A percentile compares a stretch with the other conserved stretches of the same genome.
These are phyloP conservation scores for Rallus limicola DNA, from an alignment of 2,113 vertebrate genomes.

Conservation along the genomic window DNA sequence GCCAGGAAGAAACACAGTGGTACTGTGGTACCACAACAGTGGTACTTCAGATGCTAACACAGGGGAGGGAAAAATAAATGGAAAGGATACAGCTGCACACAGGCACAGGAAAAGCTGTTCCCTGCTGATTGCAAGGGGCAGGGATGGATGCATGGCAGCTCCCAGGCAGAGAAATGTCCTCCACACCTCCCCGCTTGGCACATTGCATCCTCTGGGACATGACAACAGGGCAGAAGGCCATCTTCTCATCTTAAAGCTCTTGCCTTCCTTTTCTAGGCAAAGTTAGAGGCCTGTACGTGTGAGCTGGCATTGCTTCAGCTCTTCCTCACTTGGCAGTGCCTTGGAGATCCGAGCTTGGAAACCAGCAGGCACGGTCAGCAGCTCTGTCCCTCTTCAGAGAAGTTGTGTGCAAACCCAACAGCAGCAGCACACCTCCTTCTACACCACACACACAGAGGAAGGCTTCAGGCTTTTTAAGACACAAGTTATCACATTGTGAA, in stretches of 20 bases:
- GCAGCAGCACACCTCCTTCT: neutral
- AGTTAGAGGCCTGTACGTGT: accelerated
- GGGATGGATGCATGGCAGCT: neutral
- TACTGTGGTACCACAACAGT: neutral
- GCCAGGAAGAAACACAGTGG: neutral
- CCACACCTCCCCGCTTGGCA: accelerated
- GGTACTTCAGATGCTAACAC: neutral
- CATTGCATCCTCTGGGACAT: accelerated
- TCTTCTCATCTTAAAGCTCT: neutral
- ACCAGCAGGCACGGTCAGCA: accelerated
- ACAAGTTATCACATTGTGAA: too few relatives aligned
- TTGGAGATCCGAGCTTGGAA: accelerated
- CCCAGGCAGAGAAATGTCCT: neutral
- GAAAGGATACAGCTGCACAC: neutral
- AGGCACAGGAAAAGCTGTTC: accelerated
- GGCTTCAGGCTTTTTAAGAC: neutral
- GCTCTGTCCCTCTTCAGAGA: neutral
- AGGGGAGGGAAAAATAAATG: accelerated
- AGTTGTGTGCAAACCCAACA: accelerated
- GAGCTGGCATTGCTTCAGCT: neutral
- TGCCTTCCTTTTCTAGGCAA: neutral
- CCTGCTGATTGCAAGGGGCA: neutral
- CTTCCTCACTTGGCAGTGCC: neutral
- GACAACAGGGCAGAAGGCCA: too few relatives aligned
- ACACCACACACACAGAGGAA: accelerated